Base-by-base conservation (phyloP, 2,797 vertebrate genomes). In the Muscicapa striata region DNA sequence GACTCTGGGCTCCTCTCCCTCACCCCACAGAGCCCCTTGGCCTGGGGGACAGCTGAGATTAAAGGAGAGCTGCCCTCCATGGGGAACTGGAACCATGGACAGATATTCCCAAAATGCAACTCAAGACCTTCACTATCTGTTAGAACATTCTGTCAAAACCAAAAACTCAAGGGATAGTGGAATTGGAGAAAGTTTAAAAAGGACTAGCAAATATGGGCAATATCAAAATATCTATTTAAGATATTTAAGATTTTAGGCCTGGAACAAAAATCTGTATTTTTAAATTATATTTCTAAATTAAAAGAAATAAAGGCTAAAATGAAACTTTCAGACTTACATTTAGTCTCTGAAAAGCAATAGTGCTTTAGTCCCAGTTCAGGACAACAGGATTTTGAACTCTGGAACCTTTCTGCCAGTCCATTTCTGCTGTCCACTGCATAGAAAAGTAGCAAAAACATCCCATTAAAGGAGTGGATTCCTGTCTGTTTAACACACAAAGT, bases 401-500 rank as follows among this genome's bases (percentile, higher is more conserved):
- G 59, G 67, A 46, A 76, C 24, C 11, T 46, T 84, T 80, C 88
- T 94, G 89, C 73, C 69, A 73, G 10, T 54, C 84, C 55, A 0
- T 45, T 32, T 55, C 70, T 57, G 63, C 15, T 15, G 69, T 59
- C 75, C 78, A 32, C 81, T 48, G 64, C 34, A 52, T 17, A 58
- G 38, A 59, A 45, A 87, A 66, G 85, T 87, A 87, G 6, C 20
- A 34, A 74, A 49, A 69, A 89, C 41, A 83, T 54, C 93, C 86
- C 70, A 32, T 51, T 77, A 77, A 49, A 59, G 80, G 61, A 95
- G 82, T 40, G 76, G 87, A 76, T 30, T 82, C 32, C n/a, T 49
- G 73, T 63, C 92, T 88, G 89, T 84, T 67, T 69, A 91, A 94
- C 93, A 97, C 95, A 96, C 93, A 95, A 75, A 97, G 97, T 97